A percentile compares a stretch with the other conserved stretches of the same genome.
Evolutionary conservation across 2,113 vertebrate species (phyloP).

Genomic region (Fukomys damarensis): DNA sequence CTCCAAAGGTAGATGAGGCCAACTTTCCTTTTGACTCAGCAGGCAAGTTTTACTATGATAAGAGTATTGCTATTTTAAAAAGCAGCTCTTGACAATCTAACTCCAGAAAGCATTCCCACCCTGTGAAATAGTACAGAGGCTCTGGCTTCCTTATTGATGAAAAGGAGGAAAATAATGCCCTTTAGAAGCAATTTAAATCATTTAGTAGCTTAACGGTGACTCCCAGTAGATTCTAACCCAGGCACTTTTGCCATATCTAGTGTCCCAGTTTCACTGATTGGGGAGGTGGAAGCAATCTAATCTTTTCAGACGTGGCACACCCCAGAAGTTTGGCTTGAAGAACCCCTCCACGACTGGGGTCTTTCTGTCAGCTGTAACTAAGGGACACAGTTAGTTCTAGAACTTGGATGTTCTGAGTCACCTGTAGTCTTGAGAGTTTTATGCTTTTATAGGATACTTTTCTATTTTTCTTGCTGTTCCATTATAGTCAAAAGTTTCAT

Average conservation of each 20-base stretch:
- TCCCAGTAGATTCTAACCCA: conserved; percentile 54
- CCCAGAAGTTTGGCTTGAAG: neutral
- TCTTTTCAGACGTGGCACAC: neutral
- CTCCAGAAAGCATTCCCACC: conserved; percentile 71
- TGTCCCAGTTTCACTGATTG: conserved; percentile 57
- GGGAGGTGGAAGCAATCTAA: conserved; percentile 9
- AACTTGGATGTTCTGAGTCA: conserved; percentile 65
- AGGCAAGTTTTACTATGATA: conserved; percentile 77
- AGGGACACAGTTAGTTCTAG: conserved; percentile 59
- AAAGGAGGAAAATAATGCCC: conserved; percentile 68
- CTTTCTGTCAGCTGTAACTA: conserved; percentile 57
- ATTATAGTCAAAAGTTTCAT: conserved; percentile 63
- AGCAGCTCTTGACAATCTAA: conserved; percentile 70
- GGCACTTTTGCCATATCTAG: neutral
- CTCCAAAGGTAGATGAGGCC: conserved; percentile 67
- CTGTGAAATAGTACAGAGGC: conserved; percentile 71
- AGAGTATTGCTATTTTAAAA: conserved; percentile 77
- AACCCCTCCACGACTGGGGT: neutral
- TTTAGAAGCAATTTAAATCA: conserved; percentile 73
- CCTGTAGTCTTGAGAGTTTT: conserved; percentile 61
- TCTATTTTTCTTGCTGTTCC: conserved; percentile 74
- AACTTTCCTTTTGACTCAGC: conserved; percentile 77
- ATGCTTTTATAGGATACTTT: neutral
- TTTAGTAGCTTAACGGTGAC: conserved; percentile 62
- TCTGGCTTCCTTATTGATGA: conserved; percentile 76